Base-by-base conservation (phyloP, 2,113 vertebrate species). In the Cyanoderma ruficeps region DNA sequence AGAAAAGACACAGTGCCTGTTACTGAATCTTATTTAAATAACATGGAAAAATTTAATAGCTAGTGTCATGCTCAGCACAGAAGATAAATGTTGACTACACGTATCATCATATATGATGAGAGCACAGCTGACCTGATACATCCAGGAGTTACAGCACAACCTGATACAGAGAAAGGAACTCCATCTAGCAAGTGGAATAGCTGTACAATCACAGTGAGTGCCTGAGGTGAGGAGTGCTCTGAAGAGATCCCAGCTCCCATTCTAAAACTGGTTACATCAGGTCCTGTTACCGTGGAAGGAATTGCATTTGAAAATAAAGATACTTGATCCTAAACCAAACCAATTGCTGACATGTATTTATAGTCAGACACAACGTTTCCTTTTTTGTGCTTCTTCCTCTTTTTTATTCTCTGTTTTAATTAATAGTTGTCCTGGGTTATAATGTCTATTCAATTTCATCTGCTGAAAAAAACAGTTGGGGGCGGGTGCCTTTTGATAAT, bases 21-120 rank as follows among this genome's bases (percentile, higher is more conserved):
- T 93, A 79, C 27, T 78, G 68, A 87, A 69, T 56, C 55, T 85
- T 74, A 78, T 70, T 95, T 88, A 93, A 91, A 95, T 52, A 72
- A 76, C 83, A 64, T 55, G 42, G 52, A 64, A 87, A 31, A 46
- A 75, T 53, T 92, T 87, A 94, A 85, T 83, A 92, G 75, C 50
- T 83, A 9, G 19, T 86, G 80, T 80, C 71, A 67, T 28, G 42
- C 46, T 83, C 59, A 70, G 35, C 55, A 59, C 42, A 42, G 50
- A 91, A 84, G 80, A 78, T 52, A 82, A 75, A 91, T 44, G 47
- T 27, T 68, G n/a, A 31, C 42, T 56, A 39, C 17, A 13, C n/a
- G 41, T 44, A 41, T 35, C 2, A 1, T 44, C 72, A 77, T 37
- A 69, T 52, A 44, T 71, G 61, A 70, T 47, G 35, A 71, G 52